Conservation (phyloP, 2,113 vertebrate genomes). For the Pangasianodon hypophthalmus region DNA sequence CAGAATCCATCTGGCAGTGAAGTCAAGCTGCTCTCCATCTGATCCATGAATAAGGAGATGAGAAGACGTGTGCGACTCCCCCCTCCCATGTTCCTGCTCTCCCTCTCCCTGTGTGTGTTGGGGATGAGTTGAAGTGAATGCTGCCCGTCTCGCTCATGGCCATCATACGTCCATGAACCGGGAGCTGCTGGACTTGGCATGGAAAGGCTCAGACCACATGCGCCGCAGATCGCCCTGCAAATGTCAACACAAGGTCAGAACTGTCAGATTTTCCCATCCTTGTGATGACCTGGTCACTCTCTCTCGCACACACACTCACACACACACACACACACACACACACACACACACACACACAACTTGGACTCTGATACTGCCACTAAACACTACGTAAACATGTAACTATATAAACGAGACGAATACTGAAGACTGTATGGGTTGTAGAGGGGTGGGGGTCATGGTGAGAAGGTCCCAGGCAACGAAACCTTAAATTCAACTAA, state of each 20-base stretch:
- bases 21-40: constrained; percentile 44
- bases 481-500: too few relatives aligned
- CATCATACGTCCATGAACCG: constrained; percentile 99
- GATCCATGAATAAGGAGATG: constrained; percentile 55
- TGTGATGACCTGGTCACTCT: neutral
- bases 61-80: constrained; percentile 57
- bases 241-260: constrained; percentile 8
- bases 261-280: neutral
- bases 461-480: too few relatives aligned
- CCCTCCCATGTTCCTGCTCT: constrained; percentile 25
- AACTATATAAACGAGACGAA: neutral
- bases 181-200: constrained; percentile 92
- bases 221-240: constrained; percentile 92
- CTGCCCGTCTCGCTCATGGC: constrained; percentile 60
- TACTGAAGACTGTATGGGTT: too few relatives aligned
- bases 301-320: neutral
- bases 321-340: neutral
- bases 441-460: too few relatives aligned
- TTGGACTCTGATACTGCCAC: too few relatives aligned
- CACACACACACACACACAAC: neutral
- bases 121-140: constrained; percentile 33
- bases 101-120: constrained; percentile 63
- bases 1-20: constrained; percentile 60
- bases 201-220: constrained; percentile 99
- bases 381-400: neutral